phyloP scores from a whole-genome alignment of 1,140 invertebrate species.

The Saccostrea cuccullata region DNA sequence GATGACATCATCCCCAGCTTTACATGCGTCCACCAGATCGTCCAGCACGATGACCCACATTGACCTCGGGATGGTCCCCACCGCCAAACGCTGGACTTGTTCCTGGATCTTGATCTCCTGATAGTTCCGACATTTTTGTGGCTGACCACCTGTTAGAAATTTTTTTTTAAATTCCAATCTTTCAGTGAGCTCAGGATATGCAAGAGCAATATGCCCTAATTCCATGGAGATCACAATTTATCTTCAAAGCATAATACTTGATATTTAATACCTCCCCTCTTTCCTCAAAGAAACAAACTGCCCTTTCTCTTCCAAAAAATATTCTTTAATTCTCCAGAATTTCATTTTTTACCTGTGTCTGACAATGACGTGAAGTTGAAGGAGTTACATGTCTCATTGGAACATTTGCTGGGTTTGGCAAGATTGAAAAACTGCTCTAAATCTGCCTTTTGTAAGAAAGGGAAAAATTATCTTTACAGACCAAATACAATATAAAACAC shows the following conservation, averaged over 20 bases:
- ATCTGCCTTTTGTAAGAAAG: conserved; percentile 77
- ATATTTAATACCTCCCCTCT: too few species aligned
- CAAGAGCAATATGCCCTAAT: too few species aligned
- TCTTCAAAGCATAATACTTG: too few species aligned
- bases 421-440: conserved; percentile 85
- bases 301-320: too few species aligned
- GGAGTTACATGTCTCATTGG: conserved; percentile 82
- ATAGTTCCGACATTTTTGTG: conserved; percentile 89
- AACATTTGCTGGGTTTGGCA: conserved; percentile 82
- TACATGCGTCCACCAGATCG: conserved; percentile 92
- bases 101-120: conserved; percentile 94
- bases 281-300: too few species aligned
- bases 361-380: conserved; percentile 77
- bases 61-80: conserved; percentile 87
- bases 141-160: conserved; percentile 67
- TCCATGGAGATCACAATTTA: too few species aligned
- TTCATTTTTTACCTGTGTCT: conserved; percentile 74
- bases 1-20: conserved; percentile 92
- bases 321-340: too few species aligned
- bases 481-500: too few species aligned
- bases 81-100: conserved; percentile 85
- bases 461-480: neutral
- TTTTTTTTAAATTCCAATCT: too few species aligned
- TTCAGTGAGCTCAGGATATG: too few species aligned
- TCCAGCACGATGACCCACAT: conserved; percentile 90